Conservation (phyloP, 1,140 invertebrate species). For the Planococcus citri region DNA sequence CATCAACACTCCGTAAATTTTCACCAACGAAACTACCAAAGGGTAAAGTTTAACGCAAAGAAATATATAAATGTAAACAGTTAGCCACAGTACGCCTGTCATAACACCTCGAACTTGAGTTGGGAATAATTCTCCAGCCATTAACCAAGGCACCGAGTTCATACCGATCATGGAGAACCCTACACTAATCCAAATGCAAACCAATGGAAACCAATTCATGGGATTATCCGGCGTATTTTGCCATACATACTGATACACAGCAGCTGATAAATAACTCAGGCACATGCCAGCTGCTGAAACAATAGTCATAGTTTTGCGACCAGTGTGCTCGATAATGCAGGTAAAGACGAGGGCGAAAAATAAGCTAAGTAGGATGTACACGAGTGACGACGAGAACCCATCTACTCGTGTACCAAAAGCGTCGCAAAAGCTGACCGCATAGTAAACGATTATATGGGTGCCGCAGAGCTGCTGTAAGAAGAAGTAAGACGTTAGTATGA, state of each 20-base stretch:
- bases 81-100: constrained; percentile 51
- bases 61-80: constrained; percentile 55
- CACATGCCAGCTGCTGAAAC: neutral
- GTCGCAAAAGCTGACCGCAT: neutral
- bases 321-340: neutral
- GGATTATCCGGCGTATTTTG: constrained; percentile 35
- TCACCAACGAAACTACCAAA: constrained; percentile 40
- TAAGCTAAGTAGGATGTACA: neutral
- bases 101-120: constrained; percentile 50
- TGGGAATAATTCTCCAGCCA: constrained; percentile 61
- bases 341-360: neutral
- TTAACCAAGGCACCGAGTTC: constrained; percentile 57
- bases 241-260: constrained; percentile 28
- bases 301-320: neutral
- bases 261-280: neutral
- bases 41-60: constrained; percentile 56
- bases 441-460: neutral
- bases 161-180: constrained; percentile 58
- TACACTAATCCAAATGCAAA: constrained; percentile 51
- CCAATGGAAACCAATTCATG: constrained; percentile 42
- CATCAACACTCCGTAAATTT: constrained; percentile 39
- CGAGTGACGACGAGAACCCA: neutral
- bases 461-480: neutral
- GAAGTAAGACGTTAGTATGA: neutral
- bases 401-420: neutral